A percentile compares a stretch with the other conserved stretches of the same genome.
phyloP scores from a whole-genome alignment of 1,140 invertebrate genomes.

The Drosophila orena region DNA sequence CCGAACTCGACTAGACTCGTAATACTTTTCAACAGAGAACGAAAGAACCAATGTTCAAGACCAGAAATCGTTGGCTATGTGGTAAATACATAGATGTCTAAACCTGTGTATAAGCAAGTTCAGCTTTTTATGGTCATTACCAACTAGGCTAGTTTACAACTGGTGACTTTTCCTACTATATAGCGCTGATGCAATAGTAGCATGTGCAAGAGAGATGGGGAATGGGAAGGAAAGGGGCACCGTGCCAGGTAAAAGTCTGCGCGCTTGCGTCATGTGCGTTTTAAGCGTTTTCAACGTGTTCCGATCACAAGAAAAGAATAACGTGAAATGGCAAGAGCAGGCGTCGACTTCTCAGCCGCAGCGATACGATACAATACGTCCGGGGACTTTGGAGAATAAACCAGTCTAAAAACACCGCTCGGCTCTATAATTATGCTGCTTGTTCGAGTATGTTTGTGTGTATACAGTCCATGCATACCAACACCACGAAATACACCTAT shows the following conservation, averaged over 20 bases:
- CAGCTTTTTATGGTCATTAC: conserved; percentile 61
- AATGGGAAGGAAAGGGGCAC: conserved; percentile 1
- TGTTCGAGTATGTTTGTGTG: conserved; percentile 18
- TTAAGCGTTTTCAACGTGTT: conserved; percentile 42
- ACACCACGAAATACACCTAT: conserved; percentile 1
- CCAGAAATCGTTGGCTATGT: conserved; percentile 16
- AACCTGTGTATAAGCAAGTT: conserved; percentile 30
- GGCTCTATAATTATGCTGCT: conserved; percentile 67
- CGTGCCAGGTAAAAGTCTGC: conserved; percentile 72
- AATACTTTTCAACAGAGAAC: conserved; percentile 29
- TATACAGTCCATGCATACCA: conserved; percentile 11
- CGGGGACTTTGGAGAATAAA: conserved; percentile 54
- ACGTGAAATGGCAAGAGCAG: conserved; percentile 43
- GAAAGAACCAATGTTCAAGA: conserved; percentile 28
- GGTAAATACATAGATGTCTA: conserved; percentile 9
- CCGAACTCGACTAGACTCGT: conserved; percentile 11
- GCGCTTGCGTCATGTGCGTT: conserved; percentile 76
- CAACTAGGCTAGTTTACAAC: conserved; percentile 51
- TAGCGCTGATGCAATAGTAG: conserved; percentile 71
- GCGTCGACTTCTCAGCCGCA: conserved; percentile 7
- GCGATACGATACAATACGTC: conserved; percentile 12
- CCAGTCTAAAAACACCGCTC: conserved; percentile 76
- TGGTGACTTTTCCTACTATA: conserved; percentile 32
- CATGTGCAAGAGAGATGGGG: conserved; percentile 15
- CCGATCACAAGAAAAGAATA: conserved; percentile 55